Evolutionary conservation across 1,140 invertebrate species (phyloP).

Genomic region (Samia ricini): DNA sequence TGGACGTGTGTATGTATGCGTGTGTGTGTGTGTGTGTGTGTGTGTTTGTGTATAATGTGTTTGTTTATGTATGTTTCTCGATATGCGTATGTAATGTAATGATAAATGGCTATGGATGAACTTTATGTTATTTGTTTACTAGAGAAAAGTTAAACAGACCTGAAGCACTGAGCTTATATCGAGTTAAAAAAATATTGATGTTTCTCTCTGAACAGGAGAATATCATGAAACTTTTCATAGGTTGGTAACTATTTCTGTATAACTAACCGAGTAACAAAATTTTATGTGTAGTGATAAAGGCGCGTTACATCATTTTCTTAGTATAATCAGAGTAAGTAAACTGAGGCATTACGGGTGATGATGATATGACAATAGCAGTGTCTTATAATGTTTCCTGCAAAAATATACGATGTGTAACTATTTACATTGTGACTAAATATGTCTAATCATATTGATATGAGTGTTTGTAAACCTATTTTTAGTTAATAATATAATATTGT

Average conservation of each 20-base stretch:
- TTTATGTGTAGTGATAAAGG: conserved; percentile 34
- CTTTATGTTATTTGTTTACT: too few relatives aligned
- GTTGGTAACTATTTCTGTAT: conserved; percentile 2
- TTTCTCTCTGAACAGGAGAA: too few relatives aligned
- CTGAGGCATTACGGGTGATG: conserved; percentile 30
- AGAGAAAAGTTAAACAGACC: too few relatives aligned
- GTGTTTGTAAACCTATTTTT: conserved; percentile 4
- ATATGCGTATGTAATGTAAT: too few relatives aligned
- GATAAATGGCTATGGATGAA: too few relatives aligned
- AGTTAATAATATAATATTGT: not conserved
- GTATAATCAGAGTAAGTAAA: conserved; percentile 53
- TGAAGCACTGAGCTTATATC: too few relatives aligned
- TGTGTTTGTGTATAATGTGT: too few relatives aligned
- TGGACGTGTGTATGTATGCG: too few relatives aligned
- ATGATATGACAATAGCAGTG: conserved; percentile 45
- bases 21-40: too few relatives aligned
- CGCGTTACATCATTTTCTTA: conserved; percentile 46
- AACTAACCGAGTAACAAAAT: conserved; percentile 34
- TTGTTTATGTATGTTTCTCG: too few relatives aligned
- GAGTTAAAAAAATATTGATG: too few relatives aligned
- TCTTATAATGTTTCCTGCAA: conserved; percentile 34
- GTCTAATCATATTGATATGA: conserved; percentile 8
- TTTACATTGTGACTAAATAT: conserved; percentile 37
- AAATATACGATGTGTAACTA: conserved; percentile 31
- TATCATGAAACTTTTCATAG: too few relatives aligned